Conservation (phyloP, 1,140 invertebrate genomes). For the Sycobia sp. region DNA sequence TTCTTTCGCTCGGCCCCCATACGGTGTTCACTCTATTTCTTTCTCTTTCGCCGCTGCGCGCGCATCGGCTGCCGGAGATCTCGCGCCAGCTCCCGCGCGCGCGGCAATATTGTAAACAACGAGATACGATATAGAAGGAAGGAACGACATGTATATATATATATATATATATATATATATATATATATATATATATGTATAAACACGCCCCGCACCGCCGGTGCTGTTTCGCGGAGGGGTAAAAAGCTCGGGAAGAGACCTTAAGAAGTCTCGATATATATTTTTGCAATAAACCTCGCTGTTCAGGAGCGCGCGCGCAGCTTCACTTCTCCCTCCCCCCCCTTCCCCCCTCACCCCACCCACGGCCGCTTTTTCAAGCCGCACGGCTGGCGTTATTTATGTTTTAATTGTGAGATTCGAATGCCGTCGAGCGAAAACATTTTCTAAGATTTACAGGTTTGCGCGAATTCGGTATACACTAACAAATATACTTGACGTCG, state of each 20-base stretch:
- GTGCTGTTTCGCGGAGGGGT: neutral
- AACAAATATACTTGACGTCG: too few relatives aligned
- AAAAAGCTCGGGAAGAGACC: neutral
- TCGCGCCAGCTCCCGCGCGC: constrained; percentile 15
- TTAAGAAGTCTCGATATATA: constrained; percentile 3
- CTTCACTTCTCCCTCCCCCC: too few relatives aligned
- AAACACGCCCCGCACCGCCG: neutral
- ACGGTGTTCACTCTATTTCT: neutral
- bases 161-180: neutral
- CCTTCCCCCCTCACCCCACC: too few relatives aligned
- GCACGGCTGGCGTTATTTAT: constrained; percentile 14
- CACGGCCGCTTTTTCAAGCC: too few relatives aligned
- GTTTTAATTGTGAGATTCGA: constrained; percentile 11
- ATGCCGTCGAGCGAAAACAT: too few relatives aligned
- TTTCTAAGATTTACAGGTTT: too few relatives aligned
- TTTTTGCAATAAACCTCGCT: constrained; percentile 9
- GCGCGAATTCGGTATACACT: too few relatives aligned
- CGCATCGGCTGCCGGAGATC: constrained; percentile 18
- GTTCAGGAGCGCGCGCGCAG: constrained; percentile 13
- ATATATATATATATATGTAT: neutral
- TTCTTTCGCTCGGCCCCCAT: neutral
- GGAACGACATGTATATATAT: constrained; percentile 17
- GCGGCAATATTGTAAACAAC: constrained; percentile 37
- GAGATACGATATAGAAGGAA: constrained; percentile 29
- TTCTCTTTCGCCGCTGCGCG: neutral